A percentile compares a stretch with the other conserved stretches of the same genome.
Conservation (phyloP, 1,140 invertebrate species). For the Sarcophaga peregrina region DNA sequence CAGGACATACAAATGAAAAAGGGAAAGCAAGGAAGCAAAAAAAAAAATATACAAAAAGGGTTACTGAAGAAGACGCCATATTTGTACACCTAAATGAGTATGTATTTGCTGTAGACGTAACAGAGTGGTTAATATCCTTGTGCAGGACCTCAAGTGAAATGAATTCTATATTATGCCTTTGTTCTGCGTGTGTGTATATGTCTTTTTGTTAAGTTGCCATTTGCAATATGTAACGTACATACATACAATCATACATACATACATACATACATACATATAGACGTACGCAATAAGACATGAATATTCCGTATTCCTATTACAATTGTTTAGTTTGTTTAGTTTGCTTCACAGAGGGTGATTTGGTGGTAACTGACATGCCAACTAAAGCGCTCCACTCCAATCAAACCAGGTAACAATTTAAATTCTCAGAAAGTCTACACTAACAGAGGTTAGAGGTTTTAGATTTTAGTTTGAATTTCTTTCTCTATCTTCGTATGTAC, state of each 20-base stretch:
- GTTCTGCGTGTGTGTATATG: constrained; percentile 10
- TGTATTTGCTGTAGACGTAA: not conserved
- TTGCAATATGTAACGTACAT: not conserved
- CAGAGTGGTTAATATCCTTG: not conserved
- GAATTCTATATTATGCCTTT: constrained; percentile 29
- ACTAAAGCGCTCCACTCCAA: not conserved
- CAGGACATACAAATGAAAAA: not conserved
- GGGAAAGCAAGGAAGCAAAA: not conserved
- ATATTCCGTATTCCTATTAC: constrained; percentile 22
- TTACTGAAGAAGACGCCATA: constrained; percentile 30
- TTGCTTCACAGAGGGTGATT: not conserved
- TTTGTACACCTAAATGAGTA: constrained; percentile 12
- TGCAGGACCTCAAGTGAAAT: constrained; percentile 20
- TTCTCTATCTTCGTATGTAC: no score
- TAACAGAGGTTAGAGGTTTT: not conserved
- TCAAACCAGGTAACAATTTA: not conserved
- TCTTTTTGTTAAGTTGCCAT: constrained; percentile 36
- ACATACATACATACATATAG: no score
- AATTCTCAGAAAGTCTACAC: not conserved
- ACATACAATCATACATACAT: no score
- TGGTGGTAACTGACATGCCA: not conserved
- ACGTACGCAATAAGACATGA: no score
- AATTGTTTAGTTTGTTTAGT: constrained; percentile 15
- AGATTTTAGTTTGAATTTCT: no score
- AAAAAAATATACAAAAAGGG: not conserved